phyloP scores from a whole-genome alignment of 2,797 vertebrate genomes.

The Macroramphosus scolopax region DNA sequence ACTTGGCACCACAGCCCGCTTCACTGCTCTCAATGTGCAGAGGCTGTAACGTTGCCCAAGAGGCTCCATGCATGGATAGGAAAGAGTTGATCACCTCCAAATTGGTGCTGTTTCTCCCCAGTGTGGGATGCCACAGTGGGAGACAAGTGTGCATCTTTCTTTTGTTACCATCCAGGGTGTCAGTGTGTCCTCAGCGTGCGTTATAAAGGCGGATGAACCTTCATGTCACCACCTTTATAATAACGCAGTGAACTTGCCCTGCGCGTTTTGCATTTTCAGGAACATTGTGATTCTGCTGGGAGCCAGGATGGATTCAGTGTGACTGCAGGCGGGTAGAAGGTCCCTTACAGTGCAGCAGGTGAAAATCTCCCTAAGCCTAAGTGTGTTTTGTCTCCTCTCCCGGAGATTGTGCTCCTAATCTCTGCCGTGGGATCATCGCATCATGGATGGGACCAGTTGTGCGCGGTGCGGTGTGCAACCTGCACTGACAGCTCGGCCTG shows the following conservation, averaged over 20 bases:
- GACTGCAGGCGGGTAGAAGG: slow-evolving; percentile 48
- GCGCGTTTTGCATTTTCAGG: slow-evolving; percentile 40
- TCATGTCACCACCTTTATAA: slow-evolving; percentile 2
- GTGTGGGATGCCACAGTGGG: slow-evolving; percentile 16
- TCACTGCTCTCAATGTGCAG: too few relatives aligned
- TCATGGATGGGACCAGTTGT: slow-evolving; percentile 4
- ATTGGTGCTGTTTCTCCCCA: neutral
- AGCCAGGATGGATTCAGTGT: slow-evolving; percentile 12
- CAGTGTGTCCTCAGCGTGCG: slow-evolving; percentile 5
- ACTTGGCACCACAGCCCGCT: slow-evolving; percentile 62
- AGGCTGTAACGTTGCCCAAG: neutral
- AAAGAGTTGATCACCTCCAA: slow-evolving; percentile 30
- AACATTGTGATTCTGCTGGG: slow-evolving; percentile 14
- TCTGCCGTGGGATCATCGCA: slow-evolving; percentile 24
- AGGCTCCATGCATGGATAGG: slow-evolving; percentile 4
- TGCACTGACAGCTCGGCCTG: too few relatives aligned
- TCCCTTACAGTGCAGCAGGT: slow-evolving; percentile 79
- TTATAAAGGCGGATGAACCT: too few relatives aligned
- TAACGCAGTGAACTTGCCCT: slow-evolving; percentile 22
- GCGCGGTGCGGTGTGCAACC: slow-evolving; percentile 4
- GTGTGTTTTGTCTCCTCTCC: slow-evolving; percentile 18
- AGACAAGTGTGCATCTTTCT: slow-evolving; percentile 24
- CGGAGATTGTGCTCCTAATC: slow-evolving; percentile 19
- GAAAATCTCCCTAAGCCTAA: slow-evolving; percentile 47
- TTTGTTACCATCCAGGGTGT: neutral